phyloP scores from a whole-genome alignment of 1,140 invertebrate genomes.

The Medauroidea extradentata region DNA sequence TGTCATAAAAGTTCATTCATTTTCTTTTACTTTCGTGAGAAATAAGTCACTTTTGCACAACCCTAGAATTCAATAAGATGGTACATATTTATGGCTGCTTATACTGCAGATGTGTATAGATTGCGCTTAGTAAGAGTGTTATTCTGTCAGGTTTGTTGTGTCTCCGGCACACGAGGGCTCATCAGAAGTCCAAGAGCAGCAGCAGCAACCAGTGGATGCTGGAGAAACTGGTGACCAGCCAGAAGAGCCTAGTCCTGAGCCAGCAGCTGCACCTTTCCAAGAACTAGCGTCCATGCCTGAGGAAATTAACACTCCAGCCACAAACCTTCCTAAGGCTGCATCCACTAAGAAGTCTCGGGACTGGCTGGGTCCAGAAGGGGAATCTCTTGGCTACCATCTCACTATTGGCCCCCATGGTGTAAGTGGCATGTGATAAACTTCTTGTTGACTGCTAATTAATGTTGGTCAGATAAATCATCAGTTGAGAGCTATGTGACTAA shows the following conservation, averaged over 20 bases:
- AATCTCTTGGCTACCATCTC: constrained; percentile 46
- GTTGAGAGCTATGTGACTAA: no score
- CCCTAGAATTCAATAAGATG: no score
- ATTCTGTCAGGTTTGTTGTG: constrained; percentile 18
- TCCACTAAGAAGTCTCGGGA: constrained; percentile 12
- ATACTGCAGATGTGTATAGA: no score
- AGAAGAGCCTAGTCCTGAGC: background rate
- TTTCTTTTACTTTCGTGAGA: no score
- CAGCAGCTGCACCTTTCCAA: background rate
- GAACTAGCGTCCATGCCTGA: background rate
- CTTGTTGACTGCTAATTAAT: no score
- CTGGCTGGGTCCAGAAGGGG: constrained; percentile 18
- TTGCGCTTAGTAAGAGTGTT: background rate
- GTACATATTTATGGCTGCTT: no score
- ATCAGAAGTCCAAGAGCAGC: no score
- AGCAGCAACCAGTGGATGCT: background rate
- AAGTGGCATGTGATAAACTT: background rate
- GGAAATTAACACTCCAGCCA: no score
- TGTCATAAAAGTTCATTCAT: no score
- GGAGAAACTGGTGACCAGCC: constrained; percentile 8
- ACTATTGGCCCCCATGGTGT: constrained; percentile 59
- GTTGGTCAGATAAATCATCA: no score
- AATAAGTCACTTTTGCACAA: no score
- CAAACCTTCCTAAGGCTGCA: background rate
- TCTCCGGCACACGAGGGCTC: constrained; percentile 15